A percentile compares a stretch with the other conserved stretches of the same genome.
Evolutionary conservation across 2,888 invertebrate species (phyloP).

Genomic region (Cerceris rybyensis): DNA sequence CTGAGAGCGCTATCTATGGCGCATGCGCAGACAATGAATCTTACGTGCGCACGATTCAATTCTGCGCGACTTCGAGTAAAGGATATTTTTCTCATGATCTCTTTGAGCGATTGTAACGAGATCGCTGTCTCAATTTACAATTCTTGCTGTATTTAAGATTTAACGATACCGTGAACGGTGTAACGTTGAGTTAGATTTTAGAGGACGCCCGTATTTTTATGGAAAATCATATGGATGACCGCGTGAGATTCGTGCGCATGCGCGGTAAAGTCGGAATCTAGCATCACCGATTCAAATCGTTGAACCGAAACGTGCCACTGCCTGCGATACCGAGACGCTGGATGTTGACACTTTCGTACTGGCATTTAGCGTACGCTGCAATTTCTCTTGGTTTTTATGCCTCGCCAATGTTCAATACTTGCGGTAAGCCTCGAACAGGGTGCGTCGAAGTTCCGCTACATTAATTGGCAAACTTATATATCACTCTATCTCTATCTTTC

Average conservation of each 20-base stretch:
- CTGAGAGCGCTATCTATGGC: too few relatives aligned
- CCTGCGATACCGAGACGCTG: slow-evolving; percentile 37
- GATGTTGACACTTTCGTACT: slow-evolving; percentile 42
- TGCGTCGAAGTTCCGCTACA: slow-evolving; percentile 8
- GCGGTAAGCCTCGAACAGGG: slow-evolving; percentile 4
- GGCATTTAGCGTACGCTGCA: slow-evolving; percentile 41
- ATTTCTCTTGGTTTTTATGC: slow-evolving; percentile 37
- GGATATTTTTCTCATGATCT: too few relatives aligned
- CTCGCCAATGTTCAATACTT: slow-evolving; percentile 37
- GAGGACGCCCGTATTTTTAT: too few relatives aligned
- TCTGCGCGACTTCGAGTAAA: too few relatives aligned
- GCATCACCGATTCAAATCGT: slow-evolving; percentile 20
- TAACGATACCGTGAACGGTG: too few relatives aligned
- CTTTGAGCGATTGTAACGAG: too few relatives aligned
- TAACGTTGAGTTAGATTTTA: too few relatives aligned
- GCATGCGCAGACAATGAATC: too few relatives aligned
- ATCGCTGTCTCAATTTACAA: too few relatives aligned
- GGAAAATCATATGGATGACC: neutral
- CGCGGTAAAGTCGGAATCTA: slow-evolving; percentile 3
- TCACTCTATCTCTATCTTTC: too few relatives aligned
- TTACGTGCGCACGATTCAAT: too few relatives aligned
- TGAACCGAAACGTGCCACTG: slow-evolving; percentile 45
- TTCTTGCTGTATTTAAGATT: too few relatives aligned
- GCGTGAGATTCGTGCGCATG: neutral
- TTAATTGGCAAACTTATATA: neutral